phyloP scores from a whole-genome alignment of 2,888 invertebrate genomes.

The Ommatoiulus sabulosus region DNA sequence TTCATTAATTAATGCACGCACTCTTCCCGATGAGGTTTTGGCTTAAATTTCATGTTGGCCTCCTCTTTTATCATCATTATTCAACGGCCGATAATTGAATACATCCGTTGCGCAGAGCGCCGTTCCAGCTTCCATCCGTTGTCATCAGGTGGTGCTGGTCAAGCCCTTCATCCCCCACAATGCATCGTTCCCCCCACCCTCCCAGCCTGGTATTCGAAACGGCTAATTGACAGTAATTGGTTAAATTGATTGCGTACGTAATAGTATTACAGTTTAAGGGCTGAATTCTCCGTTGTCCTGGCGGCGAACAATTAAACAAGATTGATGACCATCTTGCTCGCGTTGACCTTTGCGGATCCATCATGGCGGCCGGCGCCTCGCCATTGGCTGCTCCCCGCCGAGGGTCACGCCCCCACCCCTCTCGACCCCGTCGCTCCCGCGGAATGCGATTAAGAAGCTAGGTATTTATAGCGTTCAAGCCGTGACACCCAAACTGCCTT shows the following conservation, averaged over 20 bases:
- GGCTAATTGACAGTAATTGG: constrained; percentile 36
- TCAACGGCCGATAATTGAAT: neutral
- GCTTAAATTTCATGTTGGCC: no score
- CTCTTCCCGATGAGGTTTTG: no score
- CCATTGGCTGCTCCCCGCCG: neutral
- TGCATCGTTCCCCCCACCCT: neutral
- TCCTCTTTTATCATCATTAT: no score
- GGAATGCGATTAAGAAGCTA: neutral
- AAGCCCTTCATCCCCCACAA: neutral
- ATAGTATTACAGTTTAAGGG: constrained; percentile 20
- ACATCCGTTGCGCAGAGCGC: neutral
- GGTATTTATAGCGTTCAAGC: neutral
- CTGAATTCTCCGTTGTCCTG: neutral
- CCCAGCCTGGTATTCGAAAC: neutral
- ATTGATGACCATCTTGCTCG: constrained; percentile 29
- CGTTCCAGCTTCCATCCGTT: neutral
- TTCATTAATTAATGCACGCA: no score
- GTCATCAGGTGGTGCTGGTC: constrained; percentile 3
- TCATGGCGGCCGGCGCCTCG: neutral
- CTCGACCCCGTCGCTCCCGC: neutral
- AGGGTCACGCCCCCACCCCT: neutral
- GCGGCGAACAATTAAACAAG: constrained; percentile 36
- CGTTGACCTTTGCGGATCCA: constrained; percentile 25
- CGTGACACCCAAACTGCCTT: neutral
- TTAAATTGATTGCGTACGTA: constrained; percentile 43